A percentile compares a stretch with the other conserved stretches of the same genome.
Evolutionary conservation across 2,797 vertebrate genomes (phyloP).

Genomic region (Lagorchestes hirsutus): DNA sequence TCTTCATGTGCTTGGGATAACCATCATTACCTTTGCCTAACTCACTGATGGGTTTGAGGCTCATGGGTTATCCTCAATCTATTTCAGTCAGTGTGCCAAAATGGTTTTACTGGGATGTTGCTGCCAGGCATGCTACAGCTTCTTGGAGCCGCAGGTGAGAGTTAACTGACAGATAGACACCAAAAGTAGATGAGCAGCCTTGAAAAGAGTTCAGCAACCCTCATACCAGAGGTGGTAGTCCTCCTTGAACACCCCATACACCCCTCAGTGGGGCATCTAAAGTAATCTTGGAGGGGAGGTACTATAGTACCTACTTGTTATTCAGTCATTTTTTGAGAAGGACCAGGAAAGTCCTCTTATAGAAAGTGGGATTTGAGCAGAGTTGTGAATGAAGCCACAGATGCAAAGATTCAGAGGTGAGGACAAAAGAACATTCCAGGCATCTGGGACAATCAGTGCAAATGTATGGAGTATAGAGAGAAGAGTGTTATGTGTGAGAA

Average conservation of each 20-base stretch:
- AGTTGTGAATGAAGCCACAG: neutral
- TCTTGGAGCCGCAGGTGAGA: neutral
- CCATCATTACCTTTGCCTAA: too few relatives aligned
- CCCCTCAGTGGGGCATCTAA: neutral
- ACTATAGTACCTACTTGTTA: neutral
- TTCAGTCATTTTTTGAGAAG: too few relatives aligned
- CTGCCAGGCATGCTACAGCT: neutral
- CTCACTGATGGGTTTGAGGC: too few relatives aligned
- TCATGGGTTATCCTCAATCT: too few relatives aligned
- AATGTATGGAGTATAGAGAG: neutral
- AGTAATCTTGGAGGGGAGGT: neutral
- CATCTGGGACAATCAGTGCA: neutral
- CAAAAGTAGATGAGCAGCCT: too few relatives aligned
- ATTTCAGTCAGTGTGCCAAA: neutral
- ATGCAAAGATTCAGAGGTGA: neutral
- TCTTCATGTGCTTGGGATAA: too few relatives aligned
- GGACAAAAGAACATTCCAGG: neutral
- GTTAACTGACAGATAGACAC: too few relatives aligned
- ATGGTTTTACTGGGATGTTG: neutral
- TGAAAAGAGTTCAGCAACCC: too few relatives aligned
- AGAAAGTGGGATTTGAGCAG: neutral
- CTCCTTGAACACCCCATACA: neutral
- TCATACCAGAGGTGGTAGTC: too few relatives aligned
- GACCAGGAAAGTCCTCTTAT: neutral
- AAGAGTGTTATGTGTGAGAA: neutral